Conservation (phyloP, 1,140 invertebrate species). For the Drosophila persimilis region DNA sequence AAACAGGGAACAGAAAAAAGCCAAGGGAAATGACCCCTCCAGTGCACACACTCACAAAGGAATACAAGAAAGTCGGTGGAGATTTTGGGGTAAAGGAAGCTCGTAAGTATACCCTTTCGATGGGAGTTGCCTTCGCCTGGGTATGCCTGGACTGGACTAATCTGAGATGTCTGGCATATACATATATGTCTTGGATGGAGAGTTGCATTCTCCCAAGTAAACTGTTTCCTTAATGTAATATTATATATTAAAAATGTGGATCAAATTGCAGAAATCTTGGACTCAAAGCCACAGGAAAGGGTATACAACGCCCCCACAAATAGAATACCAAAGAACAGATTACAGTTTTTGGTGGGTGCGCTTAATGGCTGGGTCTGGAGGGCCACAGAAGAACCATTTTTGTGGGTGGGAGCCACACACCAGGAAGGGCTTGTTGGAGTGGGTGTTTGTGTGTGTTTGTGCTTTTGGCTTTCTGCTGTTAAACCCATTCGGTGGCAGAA, state of each 20-base stretch:
- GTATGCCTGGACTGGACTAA: too few species aligned
- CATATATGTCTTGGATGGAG: too few species aligned
- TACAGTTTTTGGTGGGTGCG: slow-evolving; percentile 57
- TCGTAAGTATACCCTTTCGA: neutral
- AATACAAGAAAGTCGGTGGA: neutral
- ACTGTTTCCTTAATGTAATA: neutral
- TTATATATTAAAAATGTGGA: neutral
- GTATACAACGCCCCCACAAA: slow-evolving; percentile 9
- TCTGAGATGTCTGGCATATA: too few species aligned
- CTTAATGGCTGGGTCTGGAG: slow-evolving; percentile 57
- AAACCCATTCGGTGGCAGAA: slow-evolving; percentile 55
- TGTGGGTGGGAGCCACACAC: too few species aligned
- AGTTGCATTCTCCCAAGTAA: neutral
- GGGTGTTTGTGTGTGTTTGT: slow-evolving; percentile 46
- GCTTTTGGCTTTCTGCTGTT: slow-evolving; percentile 73
- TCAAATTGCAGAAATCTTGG: neutral
- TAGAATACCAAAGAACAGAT: slow-evolving; percentile 39
- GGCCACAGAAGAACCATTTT: slow-evolving; percentile 27
- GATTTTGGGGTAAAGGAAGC: neutral
- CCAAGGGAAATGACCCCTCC: neutral
- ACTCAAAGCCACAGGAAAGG: neutral
- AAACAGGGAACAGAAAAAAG: neutral
- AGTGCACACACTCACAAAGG: slow-evolving; percentile 5
- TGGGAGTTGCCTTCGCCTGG: too few species aligned
- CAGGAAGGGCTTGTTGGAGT: slow-evolving; percentile 1